Percentiles rank a stretch among this genome's conserved stretches.
These are phyloP conservation scores for Nomada lathburiana DNA, from an alignment of 2,888 invertebrate genomes.

Conservation along the genomic window DNA sequence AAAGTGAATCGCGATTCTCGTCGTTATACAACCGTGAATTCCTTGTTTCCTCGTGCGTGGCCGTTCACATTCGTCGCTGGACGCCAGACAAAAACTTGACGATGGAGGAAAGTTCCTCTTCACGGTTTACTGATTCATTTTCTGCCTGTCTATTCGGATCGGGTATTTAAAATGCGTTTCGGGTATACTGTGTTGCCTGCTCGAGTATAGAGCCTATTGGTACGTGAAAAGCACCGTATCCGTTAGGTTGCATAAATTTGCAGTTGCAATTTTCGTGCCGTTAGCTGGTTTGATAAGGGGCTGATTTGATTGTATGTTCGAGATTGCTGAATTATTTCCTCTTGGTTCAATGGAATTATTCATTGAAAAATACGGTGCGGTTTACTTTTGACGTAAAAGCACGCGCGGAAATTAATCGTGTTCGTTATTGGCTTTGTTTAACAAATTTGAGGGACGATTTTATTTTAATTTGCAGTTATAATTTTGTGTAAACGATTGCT, in stretches of 20 bases:
- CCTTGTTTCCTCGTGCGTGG: conserved; percentile 53
- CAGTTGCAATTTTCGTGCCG: background rate
- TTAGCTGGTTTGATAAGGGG: background rate
- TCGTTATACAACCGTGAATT: conserved; percentile 64
- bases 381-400: no score
- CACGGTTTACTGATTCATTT: conserved; percentile 7
- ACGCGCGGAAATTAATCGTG: no score
- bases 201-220: background rate
- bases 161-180: background rate
- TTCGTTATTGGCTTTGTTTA: no score
- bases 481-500: no score
- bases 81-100: background rate
- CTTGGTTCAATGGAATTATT: no score
- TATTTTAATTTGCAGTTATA: no score
- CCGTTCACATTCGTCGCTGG: background rate
- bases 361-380: no score
- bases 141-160: background rate
- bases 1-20: conserved; percentile 75
- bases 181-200: background rate
- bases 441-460: no score
- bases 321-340: no score
- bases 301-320: no score
- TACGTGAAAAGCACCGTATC: background rate
- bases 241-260: background rate
- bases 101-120: background rate